phyloP scores from a whole-genome alignment of 2,888 invertebrate genomes.

The Clunio marinus region DNA sequence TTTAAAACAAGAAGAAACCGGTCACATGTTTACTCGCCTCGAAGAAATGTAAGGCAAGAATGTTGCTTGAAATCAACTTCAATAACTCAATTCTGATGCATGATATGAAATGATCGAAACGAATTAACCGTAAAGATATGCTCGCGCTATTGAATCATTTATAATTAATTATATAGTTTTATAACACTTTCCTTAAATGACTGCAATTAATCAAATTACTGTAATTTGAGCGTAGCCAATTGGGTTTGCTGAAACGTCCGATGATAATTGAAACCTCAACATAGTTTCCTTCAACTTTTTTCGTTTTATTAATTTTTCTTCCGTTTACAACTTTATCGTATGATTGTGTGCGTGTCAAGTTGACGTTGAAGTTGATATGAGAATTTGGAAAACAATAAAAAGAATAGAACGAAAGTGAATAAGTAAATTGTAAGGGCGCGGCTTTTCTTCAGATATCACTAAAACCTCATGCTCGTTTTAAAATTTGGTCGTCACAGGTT shows the following conservation, averaged over 20 bases:
- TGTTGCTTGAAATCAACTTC: no score
- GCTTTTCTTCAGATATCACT: slow-evolving; percentile 13
- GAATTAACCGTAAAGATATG: neutral
- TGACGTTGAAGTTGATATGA: no score
- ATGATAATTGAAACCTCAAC: neutral
- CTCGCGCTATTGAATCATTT: neutral
- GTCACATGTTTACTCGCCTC: no score
- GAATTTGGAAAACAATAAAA: slow-evolving; percentile 29
- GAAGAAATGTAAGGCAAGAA: no score
- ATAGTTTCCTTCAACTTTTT: neutral
- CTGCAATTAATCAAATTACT: slow-evolving; percentile 34
- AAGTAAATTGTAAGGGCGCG: slow-evolving; percentile 31
- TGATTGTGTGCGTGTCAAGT: slow-evolving; percentile 5
- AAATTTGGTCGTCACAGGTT: no score
- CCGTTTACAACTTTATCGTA: neutral
- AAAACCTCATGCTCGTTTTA: no score
- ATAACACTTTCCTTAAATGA: neutral
- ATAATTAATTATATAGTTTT: neutral
- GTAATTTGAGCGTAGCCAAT: slow-evolving; percentile 9
- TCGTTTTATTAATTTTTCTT: neutral
- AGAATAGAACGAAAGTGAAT: slow-evolving; percentile 5
- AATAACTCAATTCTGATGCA: neutral
- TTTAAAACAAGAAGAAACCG: no score
- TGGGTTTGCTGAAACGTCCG: neutral
- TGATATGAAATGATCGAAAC: no score